Evolutionary conservation across 2,888 invertebrate species (phyloP).

Genomic region (Merodon equestris): DNA sequence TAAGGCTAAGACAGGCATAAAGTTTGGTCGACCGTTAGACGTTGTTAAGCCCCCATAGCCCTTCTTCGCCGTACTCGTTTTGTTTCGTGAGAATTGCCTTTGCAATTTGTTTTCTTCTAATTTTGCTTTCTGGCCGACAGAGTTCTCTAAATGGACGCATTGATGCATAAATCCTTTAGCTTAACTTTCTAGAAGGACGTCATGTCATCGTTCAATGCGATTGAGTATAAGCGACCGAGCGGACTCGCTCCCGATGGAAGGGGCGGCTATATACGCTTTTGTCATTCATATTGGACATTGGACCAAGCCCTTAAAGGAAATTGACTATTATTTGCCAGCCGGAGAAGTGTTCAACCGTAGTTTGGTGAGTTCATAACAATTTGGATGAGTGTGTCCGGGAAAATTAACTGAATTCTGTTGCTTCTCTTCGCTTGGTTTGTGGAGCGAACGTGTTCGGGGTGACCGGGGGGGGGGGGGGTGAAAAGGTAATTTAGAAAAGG

Average conservation of each 20-base stretch:
- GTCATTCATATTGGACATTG: slow-evolving; percentile 51
- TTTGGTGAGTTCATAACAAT: slow-evolving; percentile 34
- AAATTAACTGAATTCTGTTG: slow-evolving; percentile 48
- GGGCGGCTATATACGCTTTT: slow-evolving; percentile 34
- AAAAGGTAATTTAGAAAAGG: slow-evolving; percentile 16
- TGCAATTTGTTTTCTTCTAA: slow-evolving; percentile 3
- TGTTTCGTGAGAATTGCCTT: too few species aligned
- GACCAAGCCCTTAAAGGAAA: slow-evolving; percentile 44
- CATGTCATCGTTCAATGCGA: slow-evolving; percentile 17
- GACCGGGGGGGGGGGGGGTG: slow-evolving; percentile 4
- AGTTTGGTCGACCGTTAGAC: slow-evolving; percentile 24
- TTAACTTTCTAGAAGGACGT: slow-evolving; percentile 45
- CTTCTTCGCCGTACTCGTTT: too few species aligned
- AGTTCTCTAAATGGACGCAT: slow-evolving; percentile 34
- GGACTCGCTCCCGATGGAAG: slow-evolving; percentile 30
- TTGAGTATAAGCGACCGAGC: background rate
- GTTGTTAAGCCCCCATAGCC: background rate
- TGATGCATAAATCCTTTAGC: slow-evolving; percentile 61
- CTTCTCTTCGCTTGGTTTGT: background rate
- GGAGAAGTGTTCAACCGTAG: slow-evolving; percentile 27
- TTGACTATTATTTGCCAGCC: slow-evolving; percentile 48
- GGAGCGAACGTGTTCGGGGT: too few species aligned
- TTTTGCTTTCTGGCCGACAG: slow-evolving; percentile 7
- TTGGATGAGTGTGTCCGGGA: slow-evolving; percentile 23
- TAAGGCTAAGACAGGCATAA: slow-evolving; percentile 39